These are phyloP conservation scores for Drosophila pseudotalamancana DNA, from an alignment of 2,888 invertebrate genomes.

Conservation along the genomic window DNA sequence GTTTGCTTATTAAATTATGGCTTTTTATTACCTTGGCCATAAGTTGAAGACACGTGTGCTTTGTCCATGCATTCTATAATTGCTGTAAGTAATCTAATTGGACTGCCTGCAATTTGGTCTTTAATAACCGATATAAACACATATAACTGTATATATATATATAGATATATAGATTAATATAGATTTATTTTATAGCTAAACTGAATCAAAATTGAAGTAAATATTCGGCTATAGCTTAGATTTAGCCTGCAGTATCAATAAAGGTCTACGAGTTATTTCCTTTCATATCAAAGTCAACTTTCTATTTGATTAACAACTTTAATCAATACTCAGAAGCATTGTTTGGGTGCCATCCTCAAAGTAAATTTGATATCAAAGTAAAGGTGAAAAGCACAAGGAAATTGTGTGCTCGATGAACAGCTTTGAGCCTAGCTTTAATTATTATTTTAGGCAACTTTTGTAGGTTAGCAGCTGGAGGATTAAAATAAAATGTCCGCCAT, in stretches of 20 bases:
- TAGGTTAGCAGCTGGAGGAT: slow-evolving; percentile 17
- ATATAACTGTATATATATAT: not conserved
- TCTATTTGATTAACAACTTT: no score
- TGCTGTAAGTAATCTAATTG: slow-evolving; percentile 58
- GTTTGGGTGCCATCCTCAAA: no score
- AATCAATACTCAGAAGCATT: no score
- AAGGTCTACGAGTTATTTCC: no score
- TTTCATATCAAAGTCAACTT: no score
- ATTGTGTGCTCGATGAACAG: not conserved
- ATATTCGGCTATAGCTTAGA: no score
- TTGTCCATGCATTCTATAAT: slow-evolving; percentile 34
- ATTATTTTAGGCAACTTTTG: slow-evolving; percentile 18
- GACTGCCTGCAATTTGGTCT: slow-evolving; percentile 16
- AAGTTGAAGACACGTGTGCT: slow-evolving; percentile 8
- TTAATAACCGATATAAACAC: not conserved
- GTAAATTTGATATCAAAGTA: no score
- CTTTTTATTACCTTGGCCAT: slow-evolving; percentile 47
- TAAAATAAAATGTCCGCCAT: slow-evolving; percentile 23
- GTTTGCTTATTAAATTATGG: slow-evolving; percentile 68
- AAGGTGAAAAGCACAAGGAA: no score
- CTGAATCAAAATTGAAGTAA: no score
- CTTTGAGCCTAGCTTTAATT: slow-evolving; percentile 26
- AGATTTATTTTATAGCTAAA: no score
- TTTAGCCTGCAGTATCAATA: no score
- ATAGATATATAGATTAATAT: no score